These are phyloP conservation scores for Xylocopa sonorina DNA, from an alignment of 1,140 invertebrate species.

Conservation along the genomic window DNA sequence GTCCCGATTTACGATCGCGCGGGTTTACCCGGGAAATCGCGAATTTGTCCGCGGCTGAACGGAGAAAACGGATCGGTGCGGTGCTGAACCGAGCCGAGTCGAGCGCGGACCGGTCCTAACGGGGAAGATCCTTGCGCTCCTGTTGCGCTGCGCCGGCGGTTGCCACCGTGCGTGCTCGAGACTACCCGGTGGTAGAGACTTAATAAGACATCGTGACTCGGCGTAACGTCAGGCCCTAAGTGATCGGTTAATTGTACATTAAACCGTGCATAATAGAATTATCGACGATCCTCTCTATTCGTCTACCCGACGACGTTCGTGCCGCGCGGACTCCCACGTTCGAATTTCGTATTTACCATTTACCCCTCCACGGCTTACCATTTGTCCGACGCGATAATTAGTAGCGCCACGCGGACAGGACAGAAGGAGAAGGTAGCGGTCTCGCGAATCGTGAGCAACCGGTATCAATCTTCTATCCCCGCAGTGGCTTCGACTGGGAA, in stretches of 20 bases:
- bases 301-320: no score
- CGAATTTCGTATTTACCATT: no score
- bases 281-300: no score
- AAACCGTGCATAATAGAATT: slow-evolving; percentile 82
- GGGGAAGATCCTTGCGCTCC: no score
- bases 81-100: no score
- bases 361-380: no score
- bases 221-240: slow-evolving; percentile 79
- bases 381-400: slow-evolving; percentile 42
- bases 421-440: background rate
- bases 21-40: no score
- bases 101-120: no score
- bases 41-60: no score
- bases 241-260: slow-evolving; percentile 82
- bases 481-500: slow-evolving; percentile 37
- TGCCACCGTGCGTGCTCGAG: slow-evolving; percentile 61
- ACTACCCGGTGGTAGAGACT: slow-evolving; percentile 66
- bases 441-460: slow-evolving; percentile 37
- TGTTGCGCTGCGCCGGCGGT: slow-evolving; percentile 34
- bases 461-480: slow-evolving; percentile 59
- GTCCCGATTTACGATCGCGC: no score
- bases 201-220: slow-evolving; percentile 82
- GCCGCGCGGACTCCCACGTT: no score
- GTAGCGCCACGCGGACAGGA: background rate
- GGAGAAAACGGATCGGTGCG: no score